phyloP scores from a whole-genome alignment of 2,888 invertebrate species.

The Temnothorax rugatulus region DNA sequence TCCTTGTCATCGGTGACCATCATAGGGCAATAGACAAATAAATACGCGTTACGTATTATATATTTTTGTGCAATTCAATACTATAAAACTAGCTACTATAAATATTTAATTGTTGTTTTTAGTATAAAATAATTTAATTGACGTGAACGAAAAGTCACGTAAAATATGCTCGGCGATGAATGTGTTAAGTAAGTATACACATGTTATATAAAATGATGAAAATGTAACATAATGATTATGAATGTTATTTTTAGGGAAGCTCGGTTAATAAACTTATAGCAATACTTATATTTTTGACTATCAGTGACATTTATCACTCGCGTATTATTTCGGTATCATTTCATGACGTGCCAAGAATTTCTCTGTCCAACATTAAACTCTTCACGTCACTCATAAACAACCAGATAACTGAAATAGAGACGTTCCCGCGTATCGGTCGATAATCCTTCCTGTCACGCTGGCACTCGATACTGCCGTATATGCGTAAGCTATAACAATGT shows the following conservation, averaged over 20 bases:
- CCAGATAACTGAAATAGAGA: background rate
- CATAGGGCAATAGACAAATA: no score
- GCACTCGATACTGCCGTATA: background rate
- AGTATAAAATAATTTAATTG: no score
- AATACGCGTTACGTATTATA: no score
- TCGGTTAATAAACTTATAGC: constrained; percentile 14
- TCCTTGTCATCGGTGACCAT: no score
- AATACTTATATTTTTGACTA: constrained; percentile 1
- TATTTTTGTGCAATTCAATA: no score
- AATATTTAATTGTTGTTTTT: no score
- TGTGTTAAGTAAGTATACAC: no score
- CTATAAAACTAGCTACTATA: no score
- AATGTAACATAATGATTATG: background rate
- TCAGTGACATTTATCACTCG: constrained; percentile 7
- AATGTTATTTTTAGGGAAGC: background rate
- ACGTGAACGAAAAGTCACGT: no score
- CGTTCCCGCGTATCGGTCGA: background rate
- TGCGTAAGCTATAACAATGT: constrained; percentile 61
- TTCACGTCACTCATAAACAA: constrained; percentile 28
- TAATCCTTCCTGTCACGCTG: constrained; percentile 10
- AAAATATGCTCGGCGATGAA: no score
- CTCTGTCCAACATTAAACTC: background rate
- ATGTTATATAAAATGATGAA: background rate
- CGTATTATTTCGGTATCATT: constrained; percentile 10
- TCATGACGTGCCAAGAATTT: constrained; percentile 22